Evolutionary conservation across 2,888 invertebrate species (phyloP).

Genomic region (Suillia variegata): DNA sequence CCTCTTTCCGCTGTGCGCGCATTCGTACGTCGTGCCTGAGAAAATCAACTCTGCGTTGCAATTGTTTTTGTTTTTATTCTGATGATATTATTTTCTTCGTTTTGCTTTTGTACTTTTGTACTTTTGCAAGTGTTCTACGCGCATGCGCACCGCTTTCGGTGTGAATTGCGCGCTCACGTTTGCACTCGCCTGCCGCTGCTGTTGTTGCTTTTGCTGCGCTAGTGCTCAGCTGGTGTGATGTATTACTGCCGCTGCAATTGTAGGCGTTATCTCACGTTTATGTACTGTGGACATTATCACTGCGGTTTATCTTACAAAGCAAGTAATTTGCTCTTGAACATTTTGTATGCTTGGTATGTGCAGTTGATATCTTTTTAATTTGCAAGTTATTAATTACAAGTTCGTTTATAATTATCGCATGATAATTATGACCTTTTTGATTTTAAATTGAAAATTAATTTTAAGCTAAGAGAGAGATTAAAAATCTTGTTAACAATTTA

Average conservation of each 20-base stretch:
- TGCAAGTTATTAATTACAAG: too few relatives aligned
- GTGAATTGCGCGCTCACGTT: slow-evolving; percentile 10
- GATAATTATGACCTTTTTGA: too few relatives aligned
- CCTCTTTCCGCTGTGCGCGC: too few relatives aligned
- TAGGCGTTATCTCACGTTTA: slow-evolving; percentile 57
- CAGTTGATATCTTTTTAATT: too few relatives aligned
- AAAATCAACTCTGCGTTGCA: slow-evolving; percentile 3
- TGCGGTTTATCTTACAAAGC: slow-evolving; percentile 52
- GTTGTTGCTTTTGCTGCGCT: neutral
- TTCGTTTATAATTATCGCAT: too few relatives aligned
- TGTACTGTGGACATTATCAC: slow-evolving; percentile 53
- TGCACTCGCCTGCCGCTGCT: neutral
- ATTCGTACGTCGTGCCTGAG: neutral
- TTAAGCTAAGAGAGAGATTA: too few relatives aligned
- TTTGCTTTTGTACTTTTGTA: neutral
- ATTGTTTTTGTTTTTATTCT: slow-evolving; percentile 4
- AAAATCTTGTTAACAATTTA: too few relatives aligned
- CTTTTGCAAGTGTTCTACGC: slow-evolving; percentile 39
- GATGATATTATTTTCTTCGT: neutral
- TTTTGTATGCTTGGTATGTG: too few relatives aligned
- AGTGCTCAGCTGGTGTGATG: neutral
- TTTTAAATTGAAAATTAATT: too few relatives aligned
- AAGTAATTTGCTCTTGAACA: slow-evolving; percentile 50
- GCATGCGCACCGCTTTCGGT: slow-evolving; percentile 16
- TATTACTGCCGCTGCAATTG: slow-evolving; percentile 32